Evolutionary conservation across 2,113 vertebrate genomes (phyloP).

Genomic region (Okapia johnstoni): DNA sequence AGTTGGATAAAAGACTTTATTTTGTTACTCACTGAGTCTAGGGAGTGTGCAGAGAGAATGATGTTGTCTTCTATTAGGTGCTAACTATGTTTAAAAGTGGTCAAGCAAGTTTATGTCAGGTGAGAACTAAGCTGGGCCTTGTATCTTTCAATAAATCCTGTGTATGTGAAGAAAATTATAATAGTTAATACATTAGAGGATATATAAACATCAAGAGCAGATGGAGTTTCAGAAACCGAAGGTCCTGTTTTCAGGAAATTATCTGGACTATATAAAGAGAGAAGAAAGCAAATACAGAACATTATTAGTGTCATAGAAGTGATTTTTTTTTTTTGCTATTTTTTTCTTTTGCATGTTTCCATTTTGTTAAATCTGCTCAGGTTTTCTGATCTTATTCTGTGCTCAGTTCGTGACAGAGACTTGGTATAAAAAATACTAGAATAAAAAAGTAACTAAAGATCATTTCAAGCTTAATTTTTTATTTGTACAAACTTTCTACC

Average conservation of each 20-base stretch:
- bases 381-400: neutral
- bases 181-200: neutral
- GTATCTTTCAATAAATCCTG: neutral
- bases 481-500: neutral
- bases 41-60: conserved; percentile 33
- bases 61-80: neutral
- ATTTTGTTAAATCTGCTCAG: neutral
- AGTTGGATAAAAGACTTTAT: conserved; percentile 63
- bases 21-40: conserved; percentile 53
- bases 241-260: neutral
- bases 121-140: neutral
- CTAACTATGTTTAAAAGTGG: conserved; percentile 2
- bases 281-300: conserved; percentile 27
- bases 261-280: neutral
- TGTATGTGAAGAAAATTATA: neutral
- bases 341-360: neutral
- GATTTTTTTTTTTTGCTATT: neutral
- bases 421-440: neutral
- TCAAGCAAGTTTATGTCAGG: neutral
- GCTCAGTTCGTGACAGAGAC: neutral
- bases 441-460: neutral
- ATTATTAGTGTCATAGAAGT: neutral
- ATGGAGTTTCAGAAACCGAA: conserved; percentile 2
- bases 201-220: conserved; percentile 2
- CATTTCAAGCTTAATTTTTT: neutral